Conservation (phyloP, 1,140 invertebrate genomes). For the Ditylenchus dipsaci region DNA sequence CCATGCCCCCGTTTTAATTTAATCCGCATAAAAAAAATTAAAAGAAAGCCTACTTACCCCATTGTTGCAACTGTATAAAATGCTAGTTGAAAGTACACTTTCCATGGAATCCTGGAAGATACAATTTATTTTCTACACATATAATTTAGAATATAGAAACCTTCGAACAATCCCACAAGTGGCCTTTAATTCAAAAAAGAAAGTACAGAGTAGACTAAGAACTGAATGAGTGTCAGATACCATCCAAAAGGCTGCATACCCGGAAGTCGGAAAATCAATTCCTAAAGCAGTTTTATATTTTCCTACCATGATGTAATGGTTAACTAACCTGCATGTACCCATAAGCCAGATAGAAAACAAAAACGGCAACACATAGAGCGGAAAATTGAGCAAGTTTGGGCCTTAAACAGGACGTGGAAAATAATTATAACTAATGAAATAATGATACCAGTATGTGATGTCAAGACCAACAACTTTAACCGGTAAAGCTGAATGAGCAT, state of each 20-base stretch:
- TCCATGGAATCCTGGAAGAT: slow-evolving; percentile 71
- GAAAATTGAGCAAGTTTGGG: slow-evolving; percentile 68
- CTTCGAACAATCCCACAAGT: slow-evolving; percentile 67
- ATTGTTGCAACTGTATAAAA: slow-evolving; percentile 85
- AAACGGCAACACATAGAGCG: slow-evolving; percentile 72
- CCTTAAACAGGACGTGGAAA: slow-evolving; percentile 15
- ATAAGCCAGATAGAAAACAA: slow-evolving; percentile 81
- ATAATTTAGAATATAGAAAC: slow-evolving; percentile 59
- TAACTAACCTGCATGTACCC: slow-evolving; percentile 75
- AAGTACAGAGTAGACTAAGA: slow-evolving; percentile 77
- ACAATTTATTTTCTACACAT: background rate
- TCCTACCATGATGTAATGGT: slow-evolving; percentile 20
- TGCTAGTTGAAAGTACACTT: slow-evolving; percentile 75
- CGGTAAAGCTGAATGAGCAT: background rate
- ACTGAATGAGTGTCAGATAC: slow-evolving; percentile 87
- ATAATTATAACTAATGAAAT: background rate
- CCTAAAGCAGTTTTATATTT: slow-evolving; percentile 62
- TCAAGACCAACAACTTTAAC: slow-evolving; percentile 39
- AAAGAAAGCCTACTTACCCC: slow-evolving; percentile 62
- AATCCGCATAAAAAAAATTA: no score
- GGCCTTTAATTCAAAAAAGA: slow-evolving; percentile 71
- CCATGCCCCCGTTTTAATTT: no score
- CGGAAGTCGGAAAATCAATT: slow-evolving; percentile 81
- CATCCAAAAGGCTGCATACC: slow-evolving; percentile 83
- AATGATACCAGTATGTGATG: slow-evolving; percentile 35